Percentiles rank a stretch among this genome's conserved stretches.
Conservation (phyloP, 35 echinoderm and acorn worm genomes). For the Stichopus chloronotus region DNA sequence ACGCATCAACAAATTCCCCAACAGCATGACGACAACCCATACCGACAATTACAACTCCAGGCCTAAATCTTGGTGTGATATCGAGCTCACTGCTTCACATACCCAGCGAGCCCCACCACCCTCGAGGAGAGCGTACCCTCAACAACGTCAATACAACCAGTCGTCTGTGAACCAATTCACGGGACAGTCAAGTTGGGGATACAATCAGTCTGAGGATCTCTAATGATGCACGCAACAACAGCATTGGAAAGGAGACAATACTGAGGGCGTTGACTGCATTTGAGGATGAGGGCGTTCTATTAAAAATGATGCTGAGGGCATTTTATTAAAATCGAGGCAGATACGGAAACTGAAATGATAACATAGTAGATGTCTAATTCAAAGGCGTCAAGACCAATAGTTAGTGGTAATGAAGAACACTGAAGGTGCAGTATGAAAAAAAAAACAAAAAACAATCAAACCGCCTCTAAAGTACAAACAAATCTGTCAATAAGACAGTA, state of each 20-base stretch:
- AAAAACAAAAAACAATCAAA: too few relatives aligned
- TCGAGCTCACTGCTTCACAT: conserved; percentile 24
- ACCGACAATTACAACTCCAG: conserved; percentile 48
- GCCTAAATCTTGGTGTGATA: conserved; percentile 57
- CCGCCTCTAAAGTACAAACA: too few relatives aligned
- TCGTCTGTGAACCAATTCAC: conserved; percentile 47
- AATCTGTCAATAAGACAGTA: too few relatives aligned
- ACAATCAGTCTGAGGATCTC: conserved; percentile 45
- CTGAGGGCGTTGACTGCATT: neutral
- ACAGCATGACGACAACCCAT: neutral
- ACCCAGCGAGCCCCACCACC: neutral
- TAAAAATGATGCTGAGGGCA: too few relatives aligned
- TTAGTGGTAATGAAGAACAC: too few relatives aligned
- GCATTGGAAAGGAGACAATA: neutral
- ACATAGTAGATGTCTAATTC: too few relatives aligned
- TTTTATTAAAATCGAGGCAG: too few relatives aligned
- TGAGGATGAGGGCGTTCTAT: too few relatives aligned
- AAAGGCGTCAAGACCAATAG: too few relatives aligned
- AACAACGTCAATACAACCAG: conserved; percentile 32
- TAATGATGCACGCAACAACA: neutral
- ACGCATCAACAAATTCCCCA: conserved; percentile 42
- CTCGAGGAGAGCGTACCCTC: conserved; percentile 5
- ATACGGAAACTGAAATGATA: too few relatives aligned
- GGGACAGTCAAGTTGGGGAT: conserved; percentile 57
- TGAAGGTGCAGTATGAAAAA: too few relatives aligned